Evolutionary conservation across 2,888 invertebrate species (phyloP).

Genomic region (Theretra japonica): DNA sequence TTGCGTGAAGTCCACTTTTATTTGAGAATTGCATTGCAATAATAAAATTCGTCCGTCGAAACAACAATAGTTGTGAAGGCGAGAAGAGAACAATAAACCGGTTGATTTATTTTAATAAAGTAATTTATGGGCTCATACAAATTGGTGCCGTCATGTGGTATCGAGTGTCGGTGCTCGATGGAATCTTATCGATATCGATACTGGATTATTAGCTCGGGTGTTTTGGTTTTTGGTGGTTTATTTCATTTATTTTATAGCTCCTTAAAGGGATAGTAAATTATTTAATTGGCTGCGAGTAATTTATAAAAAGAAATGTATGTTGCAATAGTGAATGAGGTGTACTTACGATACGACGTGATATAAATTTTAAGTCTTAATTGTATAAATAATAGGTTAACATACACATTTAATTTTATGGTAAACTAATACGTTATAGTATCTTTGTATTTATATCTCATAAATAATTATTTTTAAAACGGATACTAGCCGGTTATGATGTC

Average conservation of each 20-base stretch:
- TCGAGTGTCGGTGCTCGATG: conserved; percentile 73
- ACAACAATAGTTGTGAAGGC: conserved; percentile 73
- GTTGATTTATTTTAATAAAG: conserved; percentile 83
- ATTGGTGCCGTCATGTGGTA: conserved; percentile 79
- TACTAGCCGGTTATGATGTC: no score
- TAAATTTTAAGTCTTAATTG: no score
- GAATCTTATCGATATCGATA: conserved; percentile 73
- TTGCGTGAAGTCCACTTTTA: conserved; percentile 32
- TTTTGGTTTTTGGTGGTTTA: background rate
- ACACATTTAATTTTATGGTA: no score
- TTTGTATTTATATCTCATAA: no score
- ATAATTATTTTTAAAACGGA: no score
- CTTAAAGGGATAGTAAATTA: no score
- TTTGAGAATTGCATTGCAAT: conserved; percentile 38
- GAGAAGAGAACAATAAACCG: conserved; percentile 81
- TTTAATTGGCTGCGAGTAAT: no score
- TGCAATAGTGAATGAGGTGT: no score
- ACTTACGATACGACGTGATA: no score
- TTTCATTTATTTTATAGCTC: background rate
- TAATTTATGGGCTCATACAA: conserved; percentile 81
- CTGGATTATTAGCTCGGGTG: conserved; percentile 60
- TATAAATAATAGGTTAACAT: no score
- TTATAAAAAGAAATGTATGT: no score
- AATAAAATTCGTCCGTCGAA: conserved; percentile 51
- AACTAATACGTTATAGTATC: no score